These are phyloP conservation scores for Scaptomyza cyrtandrae DNA, from an alignment of 2,888 invertebrate species.

Conservation along the genomic window DNA sequence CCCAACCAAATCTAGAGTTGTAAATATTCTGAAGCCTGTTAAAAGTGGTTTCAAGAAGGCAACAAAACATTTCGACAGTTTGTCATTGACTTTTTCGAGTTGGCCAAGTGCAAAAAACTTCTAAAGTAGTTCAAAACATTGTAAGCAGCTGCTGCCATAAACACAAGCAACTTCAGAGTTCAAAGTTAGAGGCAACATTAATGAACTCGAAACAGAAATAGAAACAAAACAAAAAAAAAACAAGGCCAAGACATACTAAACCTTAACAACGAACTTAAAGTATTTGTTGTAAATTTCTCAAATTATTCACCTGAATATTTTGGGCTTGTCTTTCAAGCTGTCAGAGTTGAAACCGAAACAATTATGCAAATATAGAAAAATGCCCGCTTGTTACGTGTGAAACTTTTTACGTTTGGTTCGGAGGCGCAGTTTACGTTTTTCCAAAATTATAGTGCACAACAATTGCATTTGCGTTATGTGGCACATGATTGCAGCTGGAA, in stretches of 20 bases:
- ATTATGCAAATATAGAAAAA: neutral
- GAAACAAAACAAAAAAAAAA: constrained; percentile 10
- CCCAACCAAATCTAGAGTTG: constrained; percentile 1
- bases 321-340: constrained; percentile 6
- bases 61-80: constrained; percentile 54
- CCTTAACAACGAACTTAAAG: constrained; percentile 2
- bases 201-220: constrained; percentile 50
- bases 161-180: constrained; percentile 47
- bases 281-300: neutral
- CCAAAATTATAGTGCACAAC: constrained; percentile 81
- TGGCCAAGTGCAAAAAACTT: constrained; percentile 38
- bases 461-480: constrained; percentile 80
- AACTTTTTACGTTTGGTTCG: constrained; percentile 84
- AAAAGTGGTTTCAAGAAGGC: constrained; percentile 6
- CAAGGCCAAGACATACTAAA: constrained; percentile 1
- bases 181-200: constrained; percentile 55
- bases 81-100: constrained; percentile 40
- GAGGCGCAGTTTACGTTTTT: constrained; percentile 82
- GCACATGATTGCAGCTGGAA: constrained; percentile 81
- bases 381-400: constrained; percentile 69
- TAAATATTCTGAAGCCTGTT: neutral
- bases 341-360: constrained; percentile 30
- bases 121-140: constrained; percentile 33
- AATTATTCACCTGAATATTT: constrained; percentile 42
- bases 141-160: constrained; percentile 52